Conservation (phyloP, 1,140 invertebrate species). For the Antheraea pernyi region DNA sequence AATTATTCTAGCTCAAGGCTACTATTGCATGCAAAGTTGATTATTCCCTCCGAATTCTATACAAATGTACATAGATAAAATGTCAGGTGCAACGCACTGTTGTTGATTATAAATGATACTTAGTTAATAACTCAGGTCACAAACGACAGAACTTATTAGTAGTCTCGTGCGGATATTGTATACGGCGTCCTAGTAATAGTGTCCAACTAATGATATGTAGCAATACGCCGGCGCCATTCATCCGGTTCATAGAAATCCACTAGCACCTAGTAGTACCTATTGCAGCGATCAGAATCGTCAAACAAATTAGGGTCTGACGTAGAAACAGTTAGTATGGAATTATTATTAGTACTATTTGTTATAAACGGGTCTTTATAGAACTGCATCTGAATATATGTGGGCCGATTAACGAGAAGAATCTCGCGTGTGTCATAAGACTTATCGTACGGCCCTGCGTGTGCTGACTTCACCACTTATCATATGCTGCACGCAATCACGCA, state of each 20-base stretch:
- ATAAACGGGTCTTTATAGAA: slow-evolving; percentile 36
- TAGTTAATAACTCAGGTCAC: neutral
- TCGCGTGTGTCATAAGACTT: slow-evolving; percentile 53
- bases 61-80: neutral
- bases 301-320: slow-evolving; percentile 16
- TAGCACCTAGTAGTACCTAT: neutral
- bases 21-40: neutral
- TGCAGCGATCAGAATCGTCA: neutral
- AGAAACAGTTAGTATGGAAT: neutral
- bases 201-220: neutral
- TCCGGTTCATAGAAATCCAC: neutral
- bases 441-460: slow-evolving; percentile 37
- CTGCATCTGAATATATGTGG: slow-evolving; percentile 48
- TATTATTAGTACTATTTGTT: slow-evolving; percentile 32
- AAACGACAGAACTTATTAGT: neutral
- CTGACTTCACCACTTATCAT: slow-evolving; percentile 16
- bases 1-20: neutral
- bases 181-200: neutral
- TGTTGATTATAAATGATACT: neutral
- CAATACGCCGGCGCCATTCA: neutral
- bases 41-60: neutral
- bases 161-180: neutral
- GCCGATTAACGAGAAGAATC: slow-evolving; percentile 60
- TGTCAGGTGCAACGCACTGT: neutral
- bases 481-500: slow-evolving; percentile 39